A percentile compares a stretch with the other conserved stretches of the same genome.
Conservation (phyloP, 2,113 vertebrate species). For the Crocuta crocuta region DNA sequence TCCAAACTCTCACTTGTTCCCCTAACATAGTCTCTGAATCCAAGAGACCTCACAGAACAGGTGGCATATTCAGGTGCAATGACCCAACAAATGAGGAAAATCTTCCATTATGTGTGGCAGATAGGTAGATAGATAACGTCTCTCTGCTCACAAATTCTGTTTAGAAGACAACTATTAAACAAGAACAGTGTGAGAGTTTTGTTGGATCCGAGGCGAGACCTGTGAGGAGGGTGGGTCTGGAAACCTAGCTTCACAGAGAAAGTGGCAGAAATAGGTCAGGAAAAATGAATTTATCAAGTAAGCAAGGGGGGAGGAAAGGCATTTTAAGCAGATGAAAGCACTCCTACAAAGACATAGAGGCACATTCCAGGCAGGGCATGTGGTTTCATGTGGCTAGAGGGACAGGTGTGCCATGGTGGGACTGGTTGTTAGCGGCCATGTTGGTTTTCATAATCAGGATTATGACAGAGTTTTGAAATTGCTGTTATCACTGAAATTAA, state of each 20-base stretch:
- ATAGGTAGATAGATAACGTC: too few relatives aligned
- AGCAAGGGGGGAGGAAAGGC: not conserved
- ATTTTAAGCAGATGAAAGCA: not conserved
- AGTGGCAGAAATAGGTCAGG: not conserved
- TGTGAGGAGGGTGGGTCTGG: not conserved
- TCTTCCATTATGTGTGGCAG: not conserved
- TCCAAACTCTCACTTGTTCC: not conserved
- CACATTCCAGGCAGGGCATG: not conserved
- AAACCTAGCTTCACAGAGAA: not conserved
- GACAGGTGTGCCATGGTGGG: not conserved
- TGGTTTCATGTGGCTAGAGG: not conserved
- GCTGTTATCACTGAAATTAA: not conserved
- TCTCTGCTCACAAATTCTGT: not conserved
- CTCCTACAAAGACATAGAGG: not conserved
- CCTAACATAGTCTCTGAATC: not conserved
- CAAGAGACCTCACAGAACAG: not conserved
- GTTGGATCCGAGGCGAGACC: not conserved
- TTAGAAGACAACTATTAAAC: not conserved
- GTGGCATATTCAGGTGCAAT: not conserved
- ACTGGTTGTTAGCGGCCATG: not conserved
- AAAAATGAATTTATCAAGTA: not conserved
- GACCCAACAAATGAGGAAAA: not conserved
- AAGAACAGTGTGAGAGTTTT: not conserved
- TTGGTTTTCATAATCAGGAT: not conserved
- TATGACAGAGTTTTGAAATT: slow-evolving; percentile 22